Conservation (phyloP, 2,888 invertebrate genomes). For the Reticulitermes lucifugus region DNA sequence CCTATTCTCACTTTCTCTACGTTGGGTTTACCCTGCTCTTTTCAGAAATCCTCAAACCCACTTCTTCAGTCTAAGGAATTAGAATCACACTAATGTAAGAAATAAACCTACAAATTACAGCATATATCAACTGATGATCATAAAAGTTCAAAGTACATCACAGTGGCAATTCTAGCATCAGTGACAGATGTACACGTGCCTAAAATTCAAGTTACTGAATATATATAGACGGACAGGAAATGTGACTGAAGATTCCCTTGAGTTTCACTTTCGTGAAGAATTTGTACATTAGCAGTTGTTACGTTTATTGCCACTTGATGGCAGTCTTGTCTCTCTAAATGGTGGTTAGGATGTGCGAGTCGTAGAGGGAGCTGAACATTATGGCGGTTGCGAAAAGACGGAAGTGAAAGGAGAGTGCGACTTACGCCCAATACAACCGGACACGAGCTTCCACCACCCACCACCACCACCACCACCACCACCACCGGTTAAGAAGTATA, state of each 20-base stretch:
- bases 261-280: background rate
- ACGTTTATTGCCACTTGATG: conserved; percentile 39
- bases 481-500: conserved; percentile 31
- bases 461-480: background rate
- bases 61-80: no score
- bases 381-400: conserved; percentile 1
- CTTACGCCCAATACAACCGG: conserved; percentile 18
- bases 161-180: background rate
- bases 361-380: background rate
- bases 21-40: no score
- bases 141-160: no score
- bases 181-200: background rate
- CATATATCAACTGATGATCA: no score
- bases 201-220: background rate
- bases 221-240: background rate
- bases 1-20: no score
- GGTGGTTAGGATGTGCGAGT: background rate
- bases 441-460: background rate
- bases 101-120: no score
- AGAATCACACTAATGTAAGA: no score
- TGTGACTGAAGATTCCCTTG: background rate
- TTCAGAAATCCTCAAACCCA: no score
- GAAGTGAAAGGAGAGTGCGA: background rate
- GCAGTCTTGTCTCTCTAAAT: conserved; percentile 26
- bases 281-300: conserved; percentile 28